phyloP scores from a whole-genome alignment of 2,888 invertebrate genomes.

The Lordiphosa fenestrarum region DNA sequence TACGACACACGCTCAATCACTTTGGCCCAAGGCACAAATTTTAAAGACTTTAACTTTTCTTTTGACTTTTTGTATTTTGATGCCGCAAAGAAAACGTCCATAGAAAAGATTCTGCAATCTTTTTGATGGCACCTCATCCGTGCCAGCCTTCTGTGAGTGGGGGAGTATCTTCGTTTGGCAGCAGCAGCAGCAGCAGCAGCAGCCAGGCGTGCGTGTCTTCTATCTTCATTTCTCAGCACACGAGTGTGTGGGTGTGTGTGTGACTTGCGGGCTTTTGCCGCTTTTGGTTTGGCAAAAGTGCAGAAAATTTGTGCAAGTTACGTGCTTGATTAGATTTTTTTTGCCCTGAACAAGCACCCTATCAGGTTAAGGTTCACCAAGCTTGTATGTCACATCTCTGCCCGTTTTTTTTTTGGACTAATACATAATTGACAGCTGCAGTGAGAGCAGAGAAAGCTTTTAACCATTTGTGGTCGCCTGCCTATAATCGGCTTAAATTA shows the following conservation, averaged over 20 bases:
- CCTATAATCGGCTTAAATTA: slow-evolving; percentile 66
- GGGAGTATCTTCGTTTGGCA: slow-evolving; percentile 34
- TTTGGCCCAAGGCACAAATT: slow-evolving; percentile 57
- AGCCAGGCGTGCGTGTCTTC: slow-evolving; percentile 41
- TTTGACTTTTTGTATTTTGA: slow-evolving; percentile 50
- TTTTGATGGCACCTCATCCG: slow-evolving; percentile 52
- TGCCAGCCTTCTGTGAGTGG: slow-evolving; percentile 7
- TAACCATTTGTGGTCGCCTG: slow-evolving; percentile 57
- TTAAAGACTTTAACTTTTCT: slow-evolving; percentile 70
- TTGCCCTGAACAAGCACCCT: slow-evolving; percentile 35
- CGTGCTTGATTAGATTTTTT: slow-evolving; percentile 71
- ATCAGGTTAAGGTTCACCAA: slow-evolving; percentile 47
- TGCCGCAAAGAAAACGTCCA: slow-evolving; percentile 38
- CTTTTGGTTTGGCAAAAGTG: slow-evolving; percentile 62
- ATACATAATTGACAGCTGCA: slow-evolving; percentile 48
- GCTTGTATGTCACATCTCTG: slow-evolving; percentile 9
- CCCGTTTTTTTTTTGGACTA: slow-evolving; percentile 33
- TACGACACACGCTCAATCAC: slow-evolving; percentile 61
- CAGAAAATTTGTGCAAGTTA: slow-evolving; percentile 73
- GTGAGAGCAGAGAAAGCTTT: slow-evolving; percentile 47
- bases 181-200: slow-evolving; percentile 32
- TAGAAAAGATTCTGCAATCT: slow-evolving; percentile 49
- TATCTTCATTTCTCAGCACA: neutral
- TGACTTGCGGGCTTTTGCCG: slow-evolving; percentile 52
- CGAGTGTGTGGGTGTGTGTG: slow-evolving; percentile 13